Evolutionary conservation across 2,797 vertebrate genomes (phyloP).

Genomic region (Glyptemys insculpta): DNA sequence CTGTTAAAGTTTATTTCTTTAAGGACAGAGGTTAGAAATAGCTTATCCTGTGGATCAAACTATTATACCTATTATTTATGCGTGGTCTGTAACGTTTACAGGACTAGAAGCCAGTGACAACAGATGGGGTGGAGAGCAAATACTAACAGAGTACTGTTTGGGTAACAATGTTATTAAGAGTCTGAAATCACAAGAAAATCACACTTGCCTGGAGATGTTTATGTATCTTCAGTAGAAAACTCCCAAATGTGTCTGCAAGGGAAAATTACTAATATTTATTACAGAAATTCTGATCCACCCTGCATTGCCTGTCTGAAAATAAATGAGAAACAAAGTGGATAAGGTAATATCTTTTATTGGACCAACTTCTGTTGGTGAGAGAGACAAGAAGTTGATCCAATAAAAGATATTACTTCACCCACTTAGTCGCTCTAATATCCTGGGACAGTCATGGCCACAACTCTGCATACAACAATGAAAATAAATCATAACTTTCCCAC

Average conservation of each 20-base stretch:
- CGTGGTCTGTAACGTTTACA: not conserved
- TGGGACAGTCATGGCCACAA: no score
- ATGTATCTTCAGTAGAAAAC: not conserved
- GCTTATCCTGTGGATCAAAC: not conserved
- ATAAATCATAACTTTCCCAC: not conserved
- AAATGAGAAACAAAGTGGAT: not conserved
- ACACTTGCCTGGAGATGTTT: not conserved
- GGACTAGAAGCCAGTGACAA: not conserved
- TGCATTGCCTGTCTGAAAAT: not conserved
- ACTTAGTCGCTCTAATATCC: not conserved
- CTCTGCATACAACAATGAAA: not conserved
- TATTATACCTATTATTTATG: not conserved
- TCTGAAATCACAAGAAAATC: not conserved
- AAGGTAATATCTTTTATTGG: not conserved
- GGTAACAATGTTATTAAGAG: not conserved
- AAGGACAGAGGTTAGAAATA: not conserved
- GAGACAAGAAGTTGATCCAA: not conserved
- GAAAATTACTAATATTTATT: not conserved
- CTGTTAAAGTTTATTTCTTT: not conserved
- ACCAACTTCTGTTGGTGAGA: not conserved
- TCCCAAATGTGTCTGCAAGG: not conserved
- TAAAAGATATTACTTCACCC: not conserved
- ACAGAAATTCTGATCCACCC: not conserved
- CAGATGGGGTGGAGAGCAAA: not conserved
- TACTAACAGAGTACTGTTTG: not conserved